Percentiles rank a stretch among this genome's conserved stretches.
phyloP scores from a whole-genome alignment of 1,140 invertebrate genomes.

The Drosophila subpulchrella region DNA sequence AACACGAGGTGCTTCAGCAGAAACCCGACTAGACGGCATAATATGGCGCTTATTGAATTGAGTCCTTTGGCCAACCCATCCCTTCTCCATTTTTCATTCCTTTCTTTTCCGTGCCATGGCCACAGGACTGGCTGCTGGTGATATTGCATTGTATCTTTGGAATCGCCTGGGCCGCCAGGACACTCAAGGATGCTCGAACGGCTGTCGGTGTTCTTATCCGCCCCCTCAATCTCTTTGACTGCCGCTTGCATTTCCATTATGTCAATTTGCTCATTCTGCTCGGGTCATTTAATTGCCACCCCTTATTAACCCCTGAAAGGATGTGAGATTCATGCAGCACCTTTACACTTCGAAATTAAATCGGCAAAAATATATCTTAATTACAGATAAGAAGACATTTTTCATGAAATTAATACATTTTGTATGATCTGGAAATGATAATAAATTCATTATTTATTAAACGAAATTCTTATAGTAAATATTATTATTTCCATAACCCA shows the following conservation, averaged over 20 bases:
- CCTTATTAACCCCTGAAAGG: slow-evolving; percentile 20
- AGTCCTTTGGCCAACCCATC: slow-evolving; percentile 20
- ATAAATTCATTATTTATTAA: no score
- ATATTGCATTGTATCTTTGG: slow-evolving; percentile 60
- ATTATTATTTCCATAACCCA: no score
- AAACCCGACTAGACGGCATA: slow-evolving; percentile 74
- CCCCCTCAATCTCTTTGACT: slow-evolving; percentile 41
- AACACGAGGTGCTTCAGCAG: slow-evolving; percentile 75
- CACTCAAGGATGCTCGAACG: slow-evolving; percentile 33
- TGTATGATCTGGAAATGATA: no score
- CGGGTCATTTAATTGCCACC: slow-evolving; percentile 38
- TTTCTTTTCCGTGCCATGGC: slow-evolving; percentile 60
- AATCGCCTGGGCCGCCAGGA: slow-evolving; percentile 48
- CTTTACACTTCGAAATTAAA: background rate
- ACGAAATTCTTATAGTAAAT: no score
- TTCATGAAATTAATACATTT: no score
- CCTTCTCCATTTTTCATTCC: background rate
- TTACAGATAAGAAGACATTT: no score
- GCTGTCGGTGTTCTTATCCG: slow-evolving; percentile 31
- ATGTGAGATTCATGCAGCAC: background rate
- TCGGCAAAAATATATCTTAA: background rate
- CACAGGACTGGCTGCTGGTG: slow-evolving; percentile 41
- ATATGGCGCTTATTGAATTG: slow-evolving; percentile 62
- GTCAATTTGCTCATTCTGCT: slow-evolving; percentile 41
- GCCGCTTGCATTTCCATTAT: slow-evolving; percentile 38